Evolutionary conservation across 2,888 invertebrate genomes (phyloP).

Genomic region (Drosophila helvetica): DNA sequence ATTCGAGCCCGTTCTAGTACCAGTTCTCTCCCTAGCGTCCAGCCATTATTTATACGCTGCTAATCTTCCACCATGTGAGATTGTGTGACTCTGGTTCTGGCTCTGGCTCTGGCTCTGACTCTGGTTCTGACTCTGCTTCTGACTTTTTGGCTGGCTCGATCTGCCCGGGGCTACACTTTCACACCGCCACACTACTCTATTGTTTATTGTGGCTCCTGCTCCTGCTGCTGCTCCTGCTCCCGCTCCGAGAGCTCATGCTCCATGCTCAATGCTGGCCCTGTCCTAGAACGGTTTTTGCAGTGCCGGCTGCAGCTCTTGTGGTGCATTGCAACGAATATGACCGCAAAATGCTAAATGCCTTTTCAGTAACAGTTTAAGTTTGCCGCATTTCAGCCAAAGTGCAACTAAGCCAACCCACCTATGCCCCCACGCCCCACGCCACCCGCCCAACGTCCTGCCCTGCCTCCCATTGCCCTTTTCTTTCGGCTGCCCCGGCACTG

Average conservation of each 20-base stretch:
- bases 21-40: constrained; percentile 20
- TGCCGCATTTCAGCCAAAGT: constrained; percentile 69
- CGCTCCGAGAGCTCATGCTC: too few species aligned
- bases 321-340: constrained; percentile 61
- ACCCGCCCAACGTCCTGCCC: background rate
- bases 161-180: constrained; percentile 64
- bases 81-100: constrained; percentile 8
- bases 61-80: constrained; percentile 67
- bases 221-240: background rate
- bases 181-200: constrained; percentile 32
- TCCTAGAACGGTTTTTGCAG: constrained; percentile 51
- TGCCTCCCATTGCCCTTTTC: background rate
- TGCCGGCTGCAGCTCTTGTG: constrained; percentile 49
- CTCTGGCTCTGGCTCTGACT: constrained; percentile 9
- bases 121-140: constrained; percentile 50
- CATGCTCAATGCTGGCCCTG: constrained; percentile 27
- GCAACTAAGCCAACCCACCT: constrained; percentile 45
- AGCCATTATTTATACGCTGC: constrained; percentile 70
- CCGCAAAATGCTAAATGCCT: constrained; percentile 74
- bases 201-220: constrained; percentile 69
- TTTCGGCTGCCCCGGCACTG: constrained; percentile 32
- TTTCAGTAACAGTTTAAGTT: constrained; percentile 70
- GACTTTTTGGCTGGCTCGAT: constrained; percentile 68
- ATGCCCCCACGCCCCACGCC: background rate
- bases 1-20: background rate